Evolutionary conservation across 2,888 invertebrate genomes (phyloP).

Genomic region (Rutpela maculata): DNA sequence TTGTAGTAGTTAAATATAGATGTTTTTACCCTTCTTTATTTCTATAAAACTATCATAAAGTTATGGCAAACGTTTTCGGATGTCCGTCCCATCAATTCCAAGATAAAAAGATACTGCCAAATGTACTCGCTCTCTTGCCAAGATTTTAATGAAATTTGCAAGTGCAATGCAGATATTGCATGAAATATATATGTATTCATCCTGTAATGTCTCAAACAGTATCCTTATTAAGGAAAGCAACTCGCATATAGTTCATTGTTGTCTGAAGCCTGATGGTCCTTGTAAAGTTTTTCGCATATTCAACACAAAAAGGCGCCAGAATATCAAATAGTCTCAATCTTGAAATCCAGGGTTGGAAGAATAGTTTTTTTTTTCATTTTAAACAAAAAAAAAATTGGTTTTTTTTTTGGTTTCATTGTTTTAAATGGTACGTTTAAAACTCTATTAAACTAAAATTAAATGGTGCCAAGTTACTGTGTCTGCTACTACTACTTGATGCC

Average conservation of each 20-base stretch:
- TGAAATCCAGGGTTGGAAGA: too few species aligned
- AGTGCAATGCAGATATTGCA: constrained; percentile 7
- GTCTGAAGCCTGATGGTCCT: not conserved
- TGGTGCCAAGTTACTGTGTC: too few species aligned
- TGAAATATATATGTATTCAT: not conserved
- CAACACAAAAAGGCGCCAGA: too few species aligned
- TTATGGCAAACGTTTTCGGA: not conserved
- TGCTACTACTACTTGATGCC: too few species aligned
- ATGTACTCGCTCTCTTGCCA: constrained; percentile 26
- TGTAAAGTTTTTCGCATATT: not conserved
- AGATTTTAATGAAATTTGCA: constrained; percentile 43
- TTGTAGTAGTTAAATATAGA: not conserved
- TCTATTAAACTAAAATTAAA: too few species aligned
- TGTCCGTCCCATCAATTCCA: not conserved
- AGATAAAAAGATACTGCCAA: not conserved
- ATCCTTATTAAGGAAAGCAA: not conserved
- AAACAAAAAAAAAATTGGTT: too few species aligned
- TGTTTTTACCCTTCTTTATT: not conserved
- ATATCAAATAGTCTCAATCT: too few species aligned
- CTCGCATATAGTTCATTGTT: not conserved
- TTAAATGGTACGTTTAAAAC: too few species aligned
- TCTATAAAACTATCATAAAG: not conserved
- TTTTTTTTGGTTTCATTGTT: too few species aligned
- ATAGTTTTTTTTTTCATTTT: too few species aligned
- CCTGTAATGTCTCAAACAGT: not conserved